Base-by-base conservation (phyloP, 2,888 invertebrate species). In the Tillus elongatus region DNA sequence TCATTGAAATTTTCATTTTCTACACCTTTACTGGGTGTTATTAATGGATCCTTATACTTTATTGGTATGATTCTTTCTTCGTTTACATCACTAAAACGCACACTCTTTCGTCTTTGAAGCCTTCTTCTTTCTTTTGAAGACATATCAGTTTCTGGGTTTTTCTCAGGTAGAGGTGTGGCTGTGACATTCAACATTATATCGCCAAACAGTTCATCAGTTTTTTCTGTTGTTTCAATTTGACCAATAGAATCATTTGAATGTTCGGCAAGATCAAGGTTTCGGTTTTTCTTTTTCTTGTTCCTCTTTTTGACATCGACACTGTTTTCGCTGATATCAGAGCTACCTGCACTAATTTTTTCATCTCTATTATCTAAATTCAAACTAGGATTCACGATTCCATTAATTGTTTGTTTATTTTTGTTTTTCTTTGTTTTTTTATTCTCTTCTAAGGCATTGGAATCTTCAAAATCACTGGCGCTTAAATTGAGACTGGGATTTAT, bases 31-130 rank as follows among this genome's bases (percentile, higher is more conserved):
- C 11, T 11, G 6, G 6, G 30, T 9, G 6, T 6, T 8, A 9
- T 29, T 8, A 8, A 6, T 9, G 6, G 8, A 9, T 10, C 16
- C 12, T 35, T 35, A n/a, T 33, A 33, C 11, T 35, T 34, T 15
- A 30, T 28, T 4, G 31, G 26, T 19, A 61, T 60, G n/a, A 58
- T 52, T 9, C 49, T 36, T 40, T 59, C 55, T 40, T 56, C 45
- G 3, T 53, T 56, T 1, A 54, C 48, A 15, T 58, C 50, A 39
- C 53, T 60, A 39, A 61, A 60, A 31, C 58, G 47, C 0, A 60
- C 52, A 19, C 42, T 50, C 36, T 47, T 53, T 19, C 41, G 40
- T 26, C 39, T 41, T 15, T 28, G 32, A 9, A 13, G 10, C 13
- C 12, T 10, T 32, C 32, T n/a, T n/a, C n/a, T n/a, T n/a, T n/a